These are phyloP conservation scores for Xiphophorus birchmanni DNA, from an alignment of 2,797 vertebrate species.

Conservation along the genomic window DNA sequence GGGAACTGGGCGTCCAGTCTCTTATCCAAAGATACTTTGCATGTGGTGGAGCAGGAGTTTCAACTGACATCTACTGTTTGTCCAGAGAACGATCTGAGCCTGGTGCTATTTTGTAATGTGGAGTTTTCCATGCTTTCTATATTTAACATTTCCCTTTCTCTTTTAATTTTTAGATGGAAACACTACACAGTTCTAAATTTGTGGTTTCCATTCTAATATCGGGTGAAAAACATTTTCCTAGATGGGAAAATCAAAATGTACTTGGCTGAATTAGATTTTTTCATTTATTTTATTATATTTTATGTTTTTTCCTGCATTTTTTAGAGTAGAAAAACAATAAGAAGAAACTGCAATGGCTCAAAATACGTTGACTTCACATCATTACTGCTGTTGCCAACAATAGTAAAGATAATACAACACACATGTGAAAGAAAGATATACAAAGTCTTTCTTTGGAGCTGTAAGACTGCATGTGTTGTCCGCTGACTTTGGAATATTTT, in stretches of 20 bases:
- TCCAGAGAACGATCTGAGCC: background rate
- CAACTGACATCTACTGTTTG: background rate
- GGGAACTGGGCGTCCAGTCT: background rate
- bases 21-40: conserved; percentile 1
- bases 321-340: background rate
- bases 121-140: background rate
- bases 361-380: background rate
- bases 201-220: background rate
- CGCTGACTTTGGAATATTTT: background rate
- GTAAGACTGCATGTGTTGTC: background rate
- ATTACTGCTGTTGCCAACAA: background rate
- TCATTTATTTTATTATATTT: background rate
- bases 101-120: background rate
- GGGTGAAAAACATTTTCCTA: background rate
- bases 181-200: background rate
- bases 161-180: background rate
- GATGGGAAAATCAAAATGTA: background rate
- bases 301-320: background rate
- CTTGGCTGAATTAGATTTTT: background rate
- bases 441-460: background rate
- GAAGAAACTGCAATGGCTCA: background rate
- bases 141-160: background rate
- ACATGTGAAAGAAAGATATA: background rate
- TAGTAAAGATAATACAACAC: background rate
- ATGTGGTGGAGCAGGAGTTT: background rate